Conservation (phyloP, 2,888 invertebrate species). For the Agapostemon virescens region DNA sequence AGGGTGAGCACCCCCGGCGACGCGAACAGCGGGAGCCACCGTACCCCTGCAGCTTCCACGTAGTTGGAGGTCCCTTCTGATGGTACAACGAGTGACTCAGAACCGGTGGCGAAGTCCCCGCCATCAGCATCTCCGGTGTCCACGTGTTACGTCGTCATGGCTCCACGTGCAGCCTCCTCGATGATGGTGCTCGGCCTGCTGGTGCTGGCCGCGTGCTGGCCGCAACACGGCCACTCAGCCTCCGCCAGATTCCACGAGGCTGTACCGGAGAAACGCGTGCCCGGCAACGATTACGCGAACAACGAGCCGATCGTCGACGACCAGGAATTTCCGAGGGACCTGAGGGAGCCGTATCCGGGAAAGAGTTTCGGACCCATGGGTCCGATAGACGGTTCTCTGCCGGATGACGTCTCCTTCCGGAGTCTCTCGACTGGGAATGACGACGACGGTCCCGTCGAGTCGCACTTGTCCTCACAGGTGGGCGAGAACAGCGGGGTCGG, state of each 20-base stretch:
- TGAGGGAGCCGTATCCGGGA: slow-evolving; percentile 81
- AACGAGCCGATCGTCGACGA: slow-evolving; percentile 71
- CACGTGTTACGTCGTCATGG: slow-evolving; percentile 40
- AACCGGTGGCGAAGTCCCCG: slow-evolving; percentile 54
- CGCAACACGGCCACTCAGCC: slow-evolving; percentile 30
- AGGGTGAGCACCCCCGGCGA: slow-evolving; percentile 21
- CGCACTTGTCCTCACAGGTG: slow-evolving; percentile 42
- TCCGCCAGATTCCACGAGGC: slow-evolving; percentile 48
- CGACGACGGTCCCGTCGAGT: slow-evolving; percentile 29
- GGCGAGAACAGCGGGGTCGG: slow-evolving; percentile 7
- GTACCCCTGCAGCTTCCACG: slow-evolving; percentile 39
- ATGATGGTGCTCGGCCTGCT: slow-evolving; percentile 41
- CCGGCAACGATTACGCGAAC: slow-evolving; percentile 58
- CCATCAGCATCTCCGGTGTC: slow-evolving; percentile 41
- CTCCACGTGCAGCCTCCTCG: slow-evolving; percentile 38
- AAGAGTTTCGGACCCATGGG: slow-evolving; percentile 84
- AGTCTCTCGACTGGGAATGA: slow-evolving; percentile 53
- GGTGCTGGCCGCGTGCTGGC: slow-evolving; percentile 22
- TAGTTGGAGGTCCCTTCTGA: slow-evolving; percentile 52
- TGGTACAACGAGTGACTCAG: slow-evolving; percentile 59
- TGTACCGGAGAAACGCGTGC: slow-evolving; percentile 26
- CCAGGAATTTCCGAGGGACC: slow-evolving; percentile 68
- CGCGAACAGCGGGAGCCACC: slow-evolving; percentile 30
- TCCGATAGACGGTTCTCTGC: slow-evolving; percentile 80
- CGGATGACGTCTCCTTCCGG: slow-evolving; percentile 55